Base-by-base conservation (phyloP, 2,113 vertebrate species). In the Sus scrofa region DNA sequence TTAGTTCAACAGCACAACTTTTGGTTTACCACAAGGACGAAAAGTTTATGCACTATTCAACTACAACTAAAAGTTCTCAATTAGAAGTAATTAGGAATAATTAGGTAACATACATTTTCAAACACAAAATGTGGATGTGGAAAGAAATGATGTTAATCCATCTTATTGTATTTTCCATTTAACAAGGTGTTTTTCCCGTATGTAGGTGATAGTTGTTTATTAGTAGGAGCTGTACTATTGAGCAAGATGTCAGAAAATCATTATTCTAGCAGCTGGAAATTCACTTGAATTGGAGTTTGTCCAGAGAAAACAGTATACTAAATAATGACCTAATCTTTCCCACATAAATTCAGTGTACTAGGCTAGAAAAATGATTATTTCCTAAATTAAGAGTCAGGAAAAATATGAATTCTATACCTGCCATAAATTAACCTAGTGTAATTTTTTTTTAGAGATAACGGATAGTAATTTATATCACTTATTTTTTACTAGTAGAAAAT, bases 181-280 rank as follows among this genome's bases (percentile, higher is more conserved):
- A 91, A 86, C 67, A 71, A 67, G 50, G 5, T 78, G 24, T 78
- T 96, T 74, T 90, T 87, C 54, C 92, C 85, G 16, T n/a, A 52
- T 56, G 60, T 88, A 86, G 91, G 95, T 95, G 62, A 65, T 84
- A 94, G 56, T 96, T 97, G 37, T 81, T 93, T 96, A 52, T 90
- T 95, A 87, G 34, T 96, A 74, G 44, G 77, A 89, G 60, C 44
- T 74, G 20, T 24, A 82, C 62, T 86, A 44, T 74, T 93, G 92
- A 96, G 60, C 6, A 87, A 86, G 82, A 77, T 92, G 75, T 94
- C 93, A 97, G 85, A 83, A 97, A 96, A 96, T 95, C 60, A 81
- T 97, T 97, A 91, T 84, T 37, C 11, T 79, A 86, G 71, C 92
- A 96, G 92, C 50, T 96, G 89, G 94, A 97, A 97, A 95, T 92